phyloP scores from a whole-genome alignment of 1,140 invertebrate species.

The Solenopsis invicta region DNA sequence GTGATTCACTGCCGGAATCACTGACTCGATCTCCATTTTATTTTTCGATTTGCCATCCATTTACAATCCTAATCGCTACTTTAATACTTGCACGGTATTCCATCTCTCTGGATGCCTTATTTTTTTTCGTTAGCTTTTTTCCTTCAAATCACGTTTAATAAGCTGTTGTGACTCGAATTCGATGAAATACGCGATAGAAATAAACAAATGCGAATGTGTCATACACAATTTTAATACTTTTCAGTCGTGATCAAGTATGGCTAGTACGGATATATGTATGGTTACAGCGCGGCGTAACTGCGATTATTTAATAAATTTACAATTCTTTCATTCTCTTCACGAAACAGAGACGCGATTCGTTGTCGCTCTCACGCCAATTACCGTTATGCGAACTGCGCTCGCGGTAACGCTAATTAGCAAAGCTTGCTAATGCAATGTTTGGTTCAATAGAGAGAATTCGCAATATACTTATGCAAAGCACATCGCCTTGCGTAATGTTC shows the following conservation, averaged over 20 bases:
- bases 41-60: conserved; percentile 48
- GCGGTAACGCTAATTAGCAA: conserved; percentile 51
- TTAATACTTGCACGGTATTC: conserved; percentile 18
- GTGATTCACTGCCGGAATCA: conserved; percentile 8
- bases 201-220: background rate
- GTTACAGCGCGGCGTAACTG: background rate
- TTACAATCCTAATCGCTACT: conserved; percentile 64
- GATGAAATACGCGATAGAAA: background rate
- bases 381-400: background rate
- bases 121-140: background rate
- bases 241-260: background rate
- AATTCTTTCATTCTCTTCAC: background rate
- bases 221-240: background rate
- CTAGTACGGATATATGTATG: background rate
- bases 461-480: conserved; percentile 9
- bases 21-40: background rate
- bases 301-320: background rate
- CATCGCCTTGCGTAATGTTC: conserved; percentile 67
- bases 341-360: conserved; percentile 15
- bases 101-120: background rate
- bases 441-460: conserved; percentile 6
- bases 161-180: background rate
- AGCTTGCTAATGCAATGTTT: conserved; percentile 13
- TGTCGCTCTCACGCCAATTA: conserved; percentile 44
- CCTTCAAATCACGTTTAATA: background rate